Percentiles rank a stretch among this genome's conserved stretches.
These are phyloP conservation scores for Cossypha polioptera DNA, from an alignment of 2,797 vertebrate species.

Conservation along the genomic window DNA sequence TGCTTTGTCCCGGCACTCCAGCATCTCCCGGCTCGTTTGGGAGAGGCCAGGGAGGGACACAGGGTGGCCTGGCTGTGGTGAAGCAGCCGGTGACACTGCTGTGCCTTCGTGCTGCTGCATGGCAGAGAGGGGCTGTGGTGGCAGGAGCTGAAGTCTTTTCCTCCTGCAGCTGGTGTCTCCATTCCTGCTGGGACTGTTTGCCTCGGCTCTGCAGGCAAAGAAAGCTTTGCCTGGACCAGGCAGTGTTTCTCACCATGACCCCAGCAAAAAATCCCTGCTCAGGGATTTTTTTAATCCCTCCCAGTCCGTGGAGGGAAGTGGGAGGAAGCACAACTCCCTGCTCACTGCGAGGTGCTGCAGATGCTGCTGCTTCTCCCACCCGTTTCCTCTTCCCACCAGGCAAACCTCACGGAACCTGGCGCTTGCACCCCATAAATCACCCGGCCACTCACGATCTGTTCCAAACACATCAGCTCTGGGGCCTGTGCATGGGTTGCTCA, in stretches of 20 bases:
- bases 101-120: accelerated
- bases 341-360: not conserved
- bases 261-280: not conserved
- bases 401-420: not conserved
- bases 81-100: accelerated
- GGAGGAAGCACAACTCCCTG: not conserved
- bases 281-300: not conserved
- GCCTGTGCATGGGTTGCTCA: not conserved
- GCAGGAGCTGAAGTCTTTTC: not conserved
- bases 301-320: not conserved
- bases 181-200: accelerated
- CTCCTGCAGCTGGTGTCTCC: not conserved
- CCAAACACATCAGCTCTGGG: not conserved
- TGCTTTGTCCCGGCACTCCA: accelerated
- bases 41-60: not conserved
- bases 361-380: not conserved
- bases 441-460: accelerated
- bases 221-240: not conserved
- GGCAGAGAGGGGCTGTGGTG: not conserved
- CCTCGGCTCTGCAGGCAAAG: not conserved
- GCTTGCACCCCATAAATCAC: conserved; percentile 18
- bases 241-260: not conserved
- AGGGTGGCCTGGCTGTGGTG: not conserved
- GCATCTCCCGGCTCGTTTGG: accelerated
- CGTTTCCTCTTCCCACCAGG: conserved; percentile 29